phyloP scores from a whole-genome alignment of 2,888 invertebrate species.

The Leptinotarsa rubiginosa region DNA sequence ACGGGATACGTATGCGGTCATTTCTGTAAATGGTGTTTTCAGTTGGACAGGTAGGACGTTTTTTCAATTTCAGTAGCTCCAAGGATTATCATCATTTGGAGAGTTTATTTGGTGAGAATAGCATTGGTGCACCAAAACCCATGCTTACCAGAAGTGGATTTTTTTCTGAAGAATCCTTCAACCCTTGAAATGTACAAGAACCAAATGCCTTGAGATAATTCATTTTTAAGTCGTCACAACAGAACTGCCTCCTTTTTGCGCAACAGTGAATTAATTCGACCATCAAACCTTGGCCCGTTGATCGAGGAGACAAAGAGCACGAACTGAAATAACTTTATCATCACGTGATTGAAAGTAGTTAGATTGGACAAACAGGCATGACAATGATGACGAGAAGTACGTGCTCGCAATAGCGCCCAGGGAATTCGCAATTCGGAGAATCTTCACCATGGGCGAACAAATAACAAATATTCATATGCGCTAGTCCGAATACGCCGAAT shows the following conservation, averaged over 20 bases:
- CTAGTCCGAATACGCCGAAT: conserved; percentile 27
- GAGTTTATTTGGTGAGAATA: no score
- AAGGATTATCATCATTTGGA: no score
- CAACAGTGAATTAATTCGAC: neutral
- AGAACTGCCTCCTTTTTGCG: neutral
- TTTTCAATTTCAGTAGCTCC: no score
- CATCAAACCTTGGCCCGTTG: neutral
- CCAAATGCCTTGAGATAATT: no score
- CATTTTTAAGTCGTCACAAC: no score
- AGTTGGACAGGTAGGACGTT: no score
- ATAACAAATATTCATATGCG: conserved; percentile 52
- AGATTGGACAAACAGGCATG: conserved; percentile 7
- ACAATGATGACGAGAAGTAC: conserved; percentile 46
- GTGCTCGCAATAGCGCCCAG: conserved; percentile 49
- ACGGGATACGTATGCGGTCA: no score
- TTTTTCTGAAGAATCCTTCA: no score
- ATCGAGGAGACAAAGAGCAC: neutral
- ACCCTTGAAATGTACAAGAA: no score
- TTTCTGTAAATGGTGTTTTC: no score
- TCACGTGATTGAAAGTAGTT: conserved; percentile 23
- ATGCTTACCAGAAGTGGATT: no score
- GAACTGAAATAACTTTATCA: neutral
- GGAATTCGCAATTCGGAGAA: conserved; percentile 41
- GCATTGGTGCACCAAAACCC: no score
- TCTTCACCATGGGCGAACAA: conserved; percentile 41